phyloP scores from a whole-genome alignment of 2,113 vertebrate genomes.

The Synodontis membranacea region DNA sequence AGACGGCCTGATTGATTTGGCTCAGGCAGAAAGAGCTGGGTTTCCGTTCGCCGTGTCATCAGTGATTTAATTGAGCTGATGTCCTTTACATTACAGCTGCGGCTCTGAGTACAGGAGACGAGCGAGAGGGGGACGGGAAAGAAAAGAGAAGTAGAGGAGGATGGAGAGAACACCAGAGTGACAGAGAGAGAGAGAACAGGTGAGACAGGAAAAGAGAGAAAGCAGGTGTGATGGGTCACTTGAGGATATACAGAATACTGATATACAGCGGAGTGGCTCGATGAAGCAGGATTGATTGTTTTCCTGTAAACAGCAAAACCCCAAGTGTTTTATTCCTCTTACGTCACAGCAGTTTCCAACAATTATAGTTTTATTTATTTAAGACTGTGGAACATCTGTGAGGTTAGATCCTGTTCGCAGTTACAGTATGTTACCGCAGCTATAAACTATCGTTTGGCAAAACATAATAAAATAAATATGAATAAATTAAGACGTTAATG shows the following conservation, averaged over 20 bases:
- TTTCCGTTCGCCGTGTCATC: conserved; percentile 56
- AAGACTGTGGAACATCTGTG: too few species aligned
- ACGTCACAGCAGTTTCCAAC: neutral
- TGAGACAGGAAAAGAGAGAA: neutral
- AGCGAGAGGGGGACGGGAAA: neutral
- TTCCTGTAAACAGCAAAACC: neutral
- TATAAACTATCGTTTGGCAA: neutral
- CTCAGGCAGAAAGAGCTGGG: neutral
- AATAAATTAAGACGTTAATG: too few species aligned
- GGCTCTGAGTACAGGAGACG: neutral
- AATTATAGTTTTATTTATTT: too few species aligned
- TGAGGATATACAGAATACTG: neutral
- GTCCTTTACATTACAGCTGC: conserved; percentile 46
- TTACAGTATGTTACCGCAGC: neutral
- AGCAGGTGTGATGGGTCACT: neutral
- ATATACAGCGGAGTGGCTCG: too few species aligned
- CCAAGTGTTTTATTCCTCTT: neutral
- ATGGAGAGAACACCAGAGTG: neutral
- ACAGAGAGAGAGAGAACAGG: neutral
- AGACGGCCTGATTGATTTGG: neutral
- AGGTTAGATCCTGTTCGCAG: neutral
- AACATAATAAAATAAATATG: neutral
- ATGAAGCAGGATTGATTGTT: neutral
- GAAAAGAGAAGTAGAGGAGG: conserved; percentile 19
- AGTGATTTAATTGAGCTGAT: conserved; percentile 62